A percentile compares a stretch with the other conserved stretches of the same genome.
Evolutionary conservation across 2,888 invertebrate species (phyloP).

Genomic region (Spisula subtruncata): DNA sequence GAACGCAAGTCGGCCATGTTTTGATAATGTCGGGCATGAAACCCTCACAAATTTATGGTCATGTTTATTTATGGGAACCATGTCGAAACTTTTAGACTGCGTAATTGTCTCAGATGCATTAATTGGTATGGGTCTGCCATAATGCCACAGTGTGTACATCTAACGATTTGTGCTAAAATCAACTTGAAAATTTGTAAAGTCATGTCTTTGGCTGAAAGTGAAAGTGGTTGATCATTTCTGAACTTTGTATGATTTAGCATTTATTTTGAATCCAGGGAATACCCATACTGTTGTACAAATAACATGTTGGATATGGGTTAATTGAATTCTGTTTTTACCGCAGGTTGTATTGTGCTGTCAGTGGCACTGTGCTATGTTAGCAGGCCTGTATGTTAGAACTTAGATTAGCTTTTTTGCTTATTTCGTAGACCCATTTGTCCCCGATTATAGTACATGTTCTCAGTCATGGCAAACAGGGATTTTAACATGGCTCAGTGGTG

Average conservation of each 20-base stretch:
- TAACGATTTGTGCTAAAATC: background rate
- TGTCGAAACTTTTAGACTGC: background rate
- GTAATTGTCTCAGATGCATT: background rate
- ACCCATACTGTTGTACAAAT: too few relatives aligned
- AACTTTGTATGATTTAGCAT: background rate
- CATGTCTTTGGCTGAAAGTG: slow-evolving; percentile 27
- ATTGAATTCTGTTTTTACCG: too few relatives aligned
- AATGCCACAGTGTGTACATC: background rate
- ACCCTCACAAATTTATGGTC: slow-evolving; percentile 8
- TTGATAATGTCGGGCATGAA: slow-evolving; percentile 45
- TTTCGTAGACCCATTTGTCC: too few relatives aligned
- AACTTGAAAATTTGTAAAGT: background rate
- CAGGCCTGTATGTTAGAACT: too few relatives aligned
- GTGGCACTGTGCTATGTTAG: too few relatives aligned
- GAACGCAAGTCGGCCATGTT: slow-evolving; percentile 69
- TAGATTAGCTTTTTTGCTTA: too few relatives aligned
- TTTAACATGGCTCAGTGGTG: too few relatives aligned
- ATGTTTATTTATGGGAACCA: background rate
- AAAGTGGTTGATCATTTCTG: slow-evolving; percentile 9
- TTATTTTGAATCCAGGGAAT: background rate
- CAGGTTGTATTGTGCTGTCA: too few relatives aligned
- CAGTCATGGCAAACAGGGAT: too few relatives aligned
- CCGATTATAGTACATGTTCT: too few relatives aligned
- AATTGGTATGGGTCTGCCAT: background rate
- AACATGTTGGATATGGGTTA: too few relatives aligned